Base-by-base conservation (phyloP, 2,888 invertebrate genomes). In the Cyclophora albipunctata region DNA sequence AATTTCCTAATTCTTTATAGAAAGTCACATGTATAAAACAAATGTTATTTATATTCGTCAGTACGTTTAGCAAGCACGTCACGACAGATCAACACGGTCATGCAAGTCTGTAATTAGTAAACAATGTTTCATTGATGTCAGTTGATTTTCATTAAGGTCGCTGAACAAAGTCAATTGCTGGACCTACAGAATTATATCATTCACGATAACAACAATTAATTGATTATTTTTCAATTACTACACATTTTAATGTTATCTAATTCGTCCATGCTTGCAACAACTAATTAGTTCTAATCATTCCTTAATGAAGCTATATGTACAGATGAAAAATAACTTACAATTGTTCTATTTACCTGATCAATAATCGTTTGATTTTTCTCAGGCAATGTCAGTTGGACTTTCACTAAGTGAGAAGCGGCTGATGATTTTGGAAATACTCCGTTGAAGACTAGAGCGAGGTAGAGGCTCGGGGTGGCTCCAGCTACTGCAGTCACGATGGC, bases 401-500 rank as follows among this genome's bases (percentile, higher is more conserved):
- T 91, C 5, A 96, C 83, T 0, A 93, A 91, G 3, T 93, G 93
- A 62, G 95, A 92, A 35, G 88, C 75, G 0, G 90, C 86, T 50
- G 93, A 92, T 0, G 91, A 84, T 48, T 69, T 73, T 0, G 91
- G 85, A 62, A 96, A 95, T 3, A 96, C 90, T 5, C 96, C 96
- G 66, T 95, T 96, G 74, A 96, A 96, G 0, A 95, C 91, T 3
- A 96, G 79, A 0, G 95, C 94, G 42, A 96, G 77, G 73, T 96
- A 95, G 52, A 96, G 91, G 40, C 94, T 94, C 0, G 96, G 95
- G 0, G 94, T 92, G 2, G 94, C 92, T 0, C 95, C 92, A 6
- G 94, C 93, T 0, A 93, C 94, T 0, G 94, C 94, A 0, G 96
- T 95, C 1, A 97, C 93, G 40, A 96, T 93, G 0, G 96, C 96